A percentile compares a stretch with the other conserved stretches of the same genome.
phyloP scores from a whole-genome alignment of 1,140 invertebrate species.

The Periplaneta americana region DNA sequence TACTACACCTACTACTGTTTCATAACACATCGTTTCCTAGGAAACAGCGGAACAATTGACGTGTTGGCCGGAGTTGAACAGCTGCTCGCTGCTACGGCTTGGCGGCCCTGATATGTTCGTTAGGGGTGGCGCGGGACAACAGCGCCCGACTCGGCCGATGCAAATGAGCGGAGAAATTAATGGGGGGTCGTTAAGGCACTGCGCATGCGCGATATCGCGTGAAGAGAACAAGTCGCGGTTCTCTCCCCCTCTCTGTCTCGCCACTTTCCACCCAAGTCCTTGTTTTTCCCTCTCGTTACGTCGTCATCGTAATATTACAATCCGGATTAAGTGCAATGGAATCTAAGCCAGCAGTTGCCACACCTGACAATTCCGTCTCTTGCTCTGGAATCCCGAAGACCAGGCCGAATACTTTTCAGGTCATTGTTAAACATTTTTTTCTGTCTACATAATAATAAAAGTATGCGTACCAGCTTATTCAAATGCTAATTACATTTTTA shows the following conservation, averaged over 20 bases:
- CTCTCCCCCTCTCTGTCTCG: background rate
- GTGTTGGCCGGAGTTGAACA: background rate
- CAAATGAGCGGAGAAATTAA: constrained; percentile 6
- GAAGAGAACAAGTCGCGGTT: too few species aligned
- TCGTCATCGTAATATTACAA: background rate
- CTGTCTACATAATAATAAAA: too few species aligned
- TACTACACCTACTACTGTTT: too few species aligned
- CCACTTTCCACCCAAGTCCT: background rate
- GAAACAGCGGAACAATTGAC: too few species aligned
- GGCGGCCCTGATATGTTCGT: background rate
- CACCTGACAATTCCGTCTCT: too few species aligned
- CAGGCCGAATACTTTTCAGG: too few species aligned
- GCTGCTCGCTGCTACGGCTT: background rate
- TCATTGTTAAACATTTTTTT: too few species aligned
- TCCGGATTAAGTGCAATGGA: background rate
- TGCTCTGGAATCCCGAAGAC: too few species aligned
- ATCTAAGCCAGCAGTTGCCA: background rate
- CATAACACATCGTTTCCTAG: too few species aligned
- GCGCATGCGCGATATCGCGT: too few species aligned
- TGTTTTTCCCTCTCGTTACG: background rate
- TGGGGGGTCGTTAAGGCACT: background rate
- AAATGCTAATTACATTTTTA: too few species aligned
- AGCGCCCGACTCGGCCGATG: background rate
- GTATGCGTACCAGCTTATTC: too few species aligned
- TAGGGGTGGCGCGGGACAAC: background rate